Conservation (phyloP, 1,140 invertebrate genomes). For the Atta cephalotes region DNA sequence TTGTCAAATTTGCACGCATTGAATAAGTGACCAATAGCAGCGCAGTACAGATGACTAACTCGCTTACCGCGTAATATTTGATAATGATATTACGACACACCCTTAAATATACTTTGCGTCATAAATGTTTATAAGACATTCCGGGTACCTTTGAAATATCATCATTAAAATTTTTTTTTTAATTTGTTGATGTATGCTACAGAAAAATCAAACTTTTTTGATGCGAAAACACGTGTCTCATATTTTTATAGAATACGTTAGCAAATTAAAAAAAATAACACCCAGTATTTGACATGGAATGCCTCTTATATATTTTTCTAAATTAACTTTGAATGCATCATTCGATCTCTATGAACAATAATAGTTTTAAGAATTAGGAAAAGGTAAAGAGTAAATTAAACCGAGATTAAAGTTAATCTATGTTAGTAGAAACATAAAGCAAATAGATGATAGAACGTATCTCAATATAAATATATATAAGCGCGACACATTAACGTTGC, state of each 20-base stretch:
- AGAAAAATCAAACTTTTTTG: too few species aligned
- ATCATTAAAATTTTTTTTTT: too few species aligned
- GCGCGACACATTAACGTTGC: too few species aligned
- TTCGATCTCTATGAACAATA: background rate
- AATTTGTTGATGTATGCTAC: background rate
- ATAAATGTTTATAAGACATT: background rate
- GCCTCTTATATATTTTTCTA: background rate
- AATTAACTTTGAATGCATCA: background rate
- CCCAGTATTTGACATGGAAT: too few species aligned
- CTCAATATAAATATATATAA: background rate
- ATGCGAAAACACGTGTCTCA: too few species aligned
- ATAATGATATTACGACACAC: constrained; percentile 1
- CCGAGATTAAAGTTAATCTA: too few species aligned
- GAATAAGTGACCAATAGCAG: constrained; percentile 16
- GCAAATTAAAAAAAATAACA: too few species aligned
- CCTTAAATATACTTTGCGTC: background rate
- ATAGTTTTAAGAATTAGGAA: too few species aligned
- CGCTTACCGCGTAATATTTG: background rate
- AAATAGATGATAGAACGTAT: background rate
- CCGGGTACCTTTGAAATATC: too few species aligned
- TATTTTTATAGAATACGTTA: too few species aligned
- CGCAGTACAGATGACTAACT: constrained; percentile 23
- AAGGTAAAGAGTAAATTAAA: too few species aligned
- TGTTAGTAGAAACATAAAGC: too few species aligned
- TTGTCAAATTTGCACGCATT: background rate